Evolutionary conservation across 2,888 invertebrate species (phyloP).

Genomic region (Synergus laeviventris): DNA sequence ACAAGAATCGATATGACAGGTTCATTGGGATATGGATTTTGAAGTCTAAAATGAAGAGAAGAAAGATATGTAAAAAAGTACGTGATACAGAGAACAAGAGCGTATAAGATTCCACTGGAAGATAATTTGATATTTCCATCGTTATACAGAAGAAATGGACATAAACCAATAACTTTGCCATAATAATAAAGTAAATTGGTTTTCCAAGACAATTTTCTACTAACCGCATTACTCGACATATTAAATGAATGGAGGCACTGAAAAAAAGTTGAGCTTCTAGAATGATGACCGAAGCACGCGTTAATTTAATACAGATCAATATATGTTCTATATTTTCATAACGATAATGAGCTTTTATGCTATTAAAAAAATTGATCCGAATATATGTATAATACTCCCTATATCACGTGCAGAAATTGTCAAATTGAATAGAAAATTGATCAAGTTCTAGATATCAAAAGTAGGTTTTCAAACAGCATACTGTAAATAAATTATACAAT

Average conservation of each 20-base stretch:
- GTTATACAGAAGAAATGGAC: neutral
- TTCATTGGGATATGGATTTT: neutral
- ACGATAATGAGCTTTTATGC: neutral
- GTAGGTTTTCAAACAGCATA: too few species aligned
- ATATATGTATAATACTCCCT: neutral
- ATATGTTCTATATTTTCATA: neutral
- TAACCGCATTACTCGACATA: neutral
- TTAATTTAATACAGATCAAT: neutral
- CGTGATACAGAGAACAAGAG: neutral
- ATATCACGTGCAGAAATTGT: neutral
- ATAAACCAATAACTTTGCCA: conserved; percentile 17
- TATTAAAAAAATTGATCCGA: neutral
- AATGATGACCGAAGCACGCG: neutral
- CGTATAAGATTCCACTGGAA: neutral
- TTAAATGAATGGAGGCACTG: neutral
- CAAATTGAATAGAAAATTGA: too few species aligned
- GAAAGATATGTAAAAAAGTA: neutral
- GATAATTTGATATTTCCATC: neutral
- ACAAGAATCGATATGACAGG: neutral
- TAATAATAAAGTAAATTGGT: neutral
- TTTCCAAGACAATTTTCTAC: neutral
- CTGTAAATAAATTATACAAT: too few species aligned
- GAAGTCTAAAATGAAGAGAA: neutral
- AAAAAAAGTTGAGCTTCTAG: neutral
- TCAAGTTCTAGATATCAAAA: too few species aligned